Conservation (phyloP, 2,888 invertebrate genomes). For the Mythimna impura region DNA sequence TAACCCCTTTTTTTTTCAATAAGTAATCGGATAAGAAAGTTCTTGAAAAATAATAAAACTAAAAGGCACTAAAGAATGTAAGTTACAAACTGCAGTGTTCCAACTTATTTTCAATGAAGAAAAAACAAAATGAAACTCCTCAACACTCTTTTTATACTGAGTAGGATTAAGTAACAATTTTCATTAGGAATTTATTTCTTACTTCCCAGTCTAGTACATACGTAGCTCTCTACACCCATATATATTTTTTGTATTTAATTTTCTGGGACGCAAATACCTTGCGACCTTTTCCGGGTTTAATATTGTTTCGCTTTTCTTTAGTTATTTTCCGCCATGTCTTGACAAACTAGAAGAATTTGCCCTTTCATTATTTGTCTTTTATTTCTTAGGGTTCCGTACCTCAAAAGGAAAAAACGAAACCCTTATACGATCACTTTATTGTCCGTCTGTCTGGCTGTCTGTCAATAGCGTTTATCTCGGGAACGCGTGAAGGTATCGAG, state of each 20-base stretch:
- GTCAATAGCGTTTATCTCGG: no score
- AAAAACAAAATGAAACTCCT: conserved; percentile 6
- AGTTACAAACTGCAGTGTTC: neutral
- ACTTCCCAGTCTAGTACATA: neutral
- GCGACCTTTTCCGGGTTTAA: conserved; percentile 21
- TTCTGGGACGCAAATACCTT: conserved; percentile 11
- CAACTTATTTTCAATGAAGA: neutral
- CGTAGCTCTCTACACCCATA: conserved; percentile 16
- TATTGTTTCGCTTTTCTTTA: neutral
- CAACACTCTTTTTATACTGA: neutral
- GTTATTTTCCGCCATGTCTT: neutral
- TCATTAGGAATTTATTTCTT: neutral
- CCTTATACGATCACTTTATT: no score
- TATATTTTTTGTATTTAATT: conserved; percentile 16
- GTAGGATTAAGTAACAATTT: neutral
- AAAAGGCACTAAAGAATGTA: neutral
- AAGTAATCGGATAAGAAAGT: neutral
- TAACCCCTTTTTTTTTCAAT: neutral
- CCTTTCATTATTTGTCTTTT: neutral
- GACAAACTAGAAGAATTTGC: neutral
- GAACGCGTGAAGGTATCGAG: no score
- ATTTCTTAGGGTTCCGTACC: no score
- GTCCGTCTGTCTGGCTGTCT: no score
- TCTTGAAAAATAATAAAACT: conserved; percentile 4
- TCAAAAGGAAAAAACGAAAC: no score